Percentiles rank a stretch among this genome's conserved stretches.
Evolutionary conservation across 1,140 invertebrate genomes (phyloP).

Genomic region (Thrips palmi): DNA sequence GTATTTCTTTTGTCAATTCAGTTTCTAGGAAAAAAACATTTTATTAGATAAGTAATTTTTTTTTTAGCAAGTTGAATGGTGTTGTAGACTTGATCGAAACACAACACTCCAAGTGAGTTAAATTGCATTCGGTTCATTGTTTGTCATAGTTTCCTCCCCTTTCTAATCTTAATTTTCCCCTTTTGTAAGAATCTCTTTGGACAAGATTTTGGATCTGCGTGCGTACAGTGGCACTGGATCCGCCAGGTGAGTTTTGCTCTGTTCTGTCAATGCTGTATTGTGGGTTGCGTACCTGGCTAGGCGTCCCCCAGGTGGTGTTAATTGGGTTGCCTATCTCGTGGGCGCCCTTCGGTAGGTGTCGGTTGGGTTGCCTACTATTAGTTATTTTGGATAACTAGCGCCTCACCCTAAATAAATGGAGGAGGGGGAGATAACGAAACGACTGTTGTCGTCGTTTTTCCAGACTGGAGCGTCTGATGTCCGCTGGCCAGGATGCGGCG

Average conservation of each 20-base stretch:
- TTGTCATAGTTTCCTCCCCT: background rate
- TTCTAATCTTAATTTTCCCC: conserved; percentile 8
- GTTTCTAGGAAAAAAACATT: background rate
- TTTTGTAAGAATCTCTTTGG: conserved; percentile 4
- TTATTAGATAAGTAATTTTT: conserved; percentile 1
- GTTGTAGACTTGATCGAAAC: conserved; percentile 2
- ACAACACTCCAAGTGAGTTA: conserved; percentile 2
- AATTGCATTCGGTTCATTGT: conserved; percentile 1
- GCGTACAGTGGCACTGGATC: conserved; percentile 13
- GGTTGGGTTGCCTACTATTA: background rate
- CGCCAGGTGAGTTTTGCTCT: background rate
- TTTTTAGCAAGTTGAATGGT: conserved; percentile 5
- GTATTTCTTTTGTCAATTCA: background rate
- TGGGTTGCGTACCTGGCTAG: background rate
- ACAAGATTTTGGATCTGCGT: conserved; percentile 17
- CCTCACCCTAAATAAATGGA: background rate
- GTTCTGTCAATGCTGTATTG: background rate
- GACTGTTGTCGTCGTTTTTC: conserved; percentile 3
- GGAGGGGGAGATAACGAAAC: background rate
- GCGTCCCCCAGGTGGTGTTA: background rate
- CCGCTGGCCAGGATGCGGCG: conserved; percentile 1
- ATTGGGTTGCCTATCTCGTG: background rate
- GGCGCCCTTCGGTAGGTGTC: background rate
- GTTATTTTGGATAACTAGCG: conserved; percentile 1
- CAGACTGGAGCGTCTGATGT: conserved; percentile 9